phyloP scores from a whole-genome alignment of 2,797 vertebrate genomes.

The Enteromius anoplus region DNA sequence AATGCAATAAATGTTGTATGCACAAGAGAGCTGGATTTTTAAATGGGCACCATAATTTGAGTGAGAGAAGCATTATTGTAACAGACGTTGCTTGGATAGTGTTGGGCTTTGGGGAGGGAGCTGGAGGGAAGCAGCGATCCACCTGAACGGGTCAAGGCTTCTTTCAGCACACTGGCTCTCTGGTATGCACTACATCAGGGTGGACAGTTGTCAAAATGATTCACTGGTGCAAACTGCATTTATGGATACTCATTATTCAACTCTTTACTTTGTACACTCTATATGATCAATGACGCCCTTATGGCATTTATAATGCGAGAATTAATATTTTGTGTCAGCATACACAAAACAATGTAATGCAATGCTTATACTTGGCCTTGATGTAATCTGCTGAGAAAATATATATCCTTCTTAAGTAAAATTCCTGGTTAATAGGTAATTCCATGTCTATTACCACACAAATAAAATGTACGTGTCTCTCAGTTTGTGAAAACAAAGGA shows the following conservation, averaged over 20 bases:
- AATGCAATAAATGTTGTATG: constrained; percentile 30
- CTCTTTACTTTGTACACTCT: constrained; percentile 7
- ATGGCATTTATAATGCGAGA: not conserved
- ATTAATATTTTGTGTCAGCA: constrained; percentile 16
- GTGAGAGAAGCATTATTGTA: constrained; percentile 12
- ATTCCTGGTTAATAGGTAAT: not conserved
- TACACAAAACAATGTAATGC: not conserved
- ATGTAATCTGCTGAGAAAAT: not conserved
- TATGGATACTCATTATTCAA: constrained; percentile 33
- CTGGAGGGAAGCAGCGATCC: not conserved
- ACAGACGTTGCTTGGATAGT: constrained; percentile 27
- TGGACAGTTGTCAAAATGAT: constrained; percentile 45
- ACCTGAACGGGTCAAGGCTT: constrained; percentile 5
- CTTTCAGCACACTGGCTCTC: not conserved
- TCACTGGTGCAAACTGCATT: constrained; percentile 12
- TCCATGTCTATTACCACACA: not conserved
- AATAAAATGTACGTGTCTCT: not conserved
- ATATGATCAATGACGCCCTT: not conserved
- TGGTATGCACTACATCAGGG: constrained; percentile 28
- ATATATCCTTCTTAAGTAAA: not conserved
- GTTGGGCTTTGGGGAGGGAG: constrained; percentile 25
- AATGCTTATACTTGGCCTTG: not conserved
- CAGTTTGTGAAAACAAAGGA: not conserved
- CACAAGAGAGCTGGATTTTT: constrained; percentile 27
- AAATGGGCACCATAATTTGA: constrained; percentile 28